These are phyloP conservation scores for Ammospiza caudacuta DNA, from an alignment of 2,113 vertebrate genomes.

Conservation along the genomic window DNA sequence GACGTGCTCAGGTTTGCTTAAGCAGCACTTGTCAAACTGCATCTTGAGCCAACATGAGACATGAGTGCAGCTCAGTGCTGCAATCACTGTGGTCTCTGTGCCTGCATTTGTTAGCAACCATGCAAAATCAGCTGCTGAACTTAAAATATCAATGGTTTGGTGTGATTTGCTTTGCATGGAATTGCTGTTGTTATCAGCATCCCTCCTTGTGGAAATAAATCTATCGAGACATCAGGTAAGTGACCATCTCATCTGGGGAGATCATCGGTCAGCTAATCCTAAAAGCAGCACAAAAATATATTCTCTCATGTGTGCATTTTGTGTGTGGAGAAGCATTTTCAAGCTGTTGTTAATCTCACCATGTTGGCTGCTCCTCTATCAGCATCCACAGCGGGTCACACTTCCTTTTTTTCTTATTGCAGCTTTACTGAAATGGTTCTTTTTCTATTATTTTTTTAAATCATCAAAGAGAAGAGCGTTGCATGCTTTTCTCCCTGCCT, in stretches of 20 bases:
- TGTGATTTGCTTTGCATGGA: neutral
- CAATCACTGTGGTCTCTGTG: neutral
- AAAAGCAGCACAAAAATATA: neutral
- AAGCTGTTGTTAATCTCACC: neutral
- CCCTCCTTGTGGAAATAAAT: neutral
- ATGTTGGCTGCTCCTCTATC: neutral
- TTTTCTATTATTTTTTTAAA: neutral
- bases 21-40: conserved; percentile 43
- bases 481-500: neutral
- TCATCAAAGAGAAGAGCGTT: neutral
- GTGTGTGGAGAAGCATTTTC: neutral
- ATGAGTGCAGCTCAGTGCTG: neutral
- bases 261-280: neutral
- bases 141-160: neutral
- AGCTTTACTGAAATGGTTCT: neutral
- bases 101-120: neutral
- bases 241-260: neutral
- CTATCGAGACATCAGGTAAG: neutral
- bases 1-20: conserved; percentile 19
- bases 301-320: neutral
- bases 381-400: neutral
- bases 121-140: neutral
- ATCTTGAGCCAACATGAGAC: neutral
- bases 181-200: neutral
- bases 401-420: neutral